Evolutionary conservation across 2,113 vertebrate species (phyloP), one percentile per base, ranked within the genome.

Genomic region (Saimiri boliviensis): DNA sequence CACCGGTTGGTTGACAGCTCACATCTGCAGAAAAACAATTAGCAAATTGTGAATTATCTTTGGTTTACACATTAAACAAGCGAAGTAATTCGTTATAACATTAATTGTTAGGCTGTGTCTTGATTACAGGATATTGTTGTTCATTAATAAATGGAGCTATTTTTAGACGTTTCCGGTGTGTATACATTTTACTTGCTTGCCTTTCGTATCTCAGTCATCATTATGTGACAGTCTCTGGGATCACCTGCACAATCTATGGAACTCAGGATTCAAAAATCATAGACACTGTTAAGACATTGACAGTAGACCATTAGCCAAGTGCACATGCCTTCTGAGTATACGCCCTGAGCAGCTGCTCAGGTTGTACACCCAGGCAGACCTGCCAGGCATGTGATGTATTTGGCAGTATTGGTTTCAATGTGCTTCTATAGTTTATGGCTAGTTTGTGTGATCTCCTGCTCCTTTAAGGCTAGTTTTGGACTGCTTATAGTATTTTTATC

Each of bases 51-150:
- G 95, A 97, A 95, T 97, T 97, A 92, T 91, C 89, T 52, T 91
- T 96, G 91, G 89, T 97, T 97, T 96, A 96, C 82, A 94, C 96
- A 97, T 96, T 97, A 93, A 93, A 97, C 66, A 95, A 98, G 96
- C 52, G 70, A 73, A 88, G 76, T 93, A 70, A 96, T 97, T 96
- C 95, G 95, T 97, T 97, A 70, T 90, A 93, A 79, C 73, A 45
- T 96, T 97, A 90, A 90, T 87, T 92, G 93, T 94, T 45, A 93
- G 80, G 30, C 93, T 97, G 52, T 54, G 54, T 52, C 89, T 96
- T 98, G 95, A 97, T 97, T 94, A 97, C 82, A 92, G 95, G 81
- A 97, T 98, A 92, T 95, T 82, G 71, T 81, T 89, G 42, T 47
- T 83, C 54, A 86, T 98, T 98, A 98, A 97, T 97, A 97, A 95